A percentile compares a stretch with the other conserved stretches of the same genome.
Conservation (phyloP, 1,140 invertebrate genomes). For the Nasonia giraulti region DNA sequence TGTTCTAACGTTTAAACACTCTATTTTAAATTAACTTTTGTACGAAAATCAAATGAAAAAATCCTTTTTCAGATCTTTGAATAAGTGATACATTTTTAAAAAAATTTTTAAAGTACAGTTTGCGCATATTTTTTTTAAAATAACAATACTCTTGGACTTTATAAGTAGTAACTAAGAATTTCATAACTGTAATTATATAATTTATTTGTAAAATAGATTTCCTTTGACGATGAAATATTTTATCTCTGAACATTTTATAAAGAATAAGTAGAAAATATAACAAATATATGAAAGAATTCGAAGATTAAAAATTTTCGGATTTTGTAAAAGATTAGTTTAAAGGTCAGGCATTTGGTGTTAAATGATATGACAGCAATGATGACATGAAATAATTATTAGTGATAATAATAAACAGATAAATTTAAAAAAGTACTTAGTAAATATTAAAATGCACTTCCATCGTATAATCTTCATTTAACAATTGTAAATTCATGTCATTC, state of each 20-base stretch:
- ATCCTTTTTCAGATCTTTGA: not conserved
- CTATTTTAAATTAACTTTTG: not conserved
- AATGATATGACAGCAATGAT: not conserved
- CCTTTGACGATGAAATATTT: constrained; percentile 27
- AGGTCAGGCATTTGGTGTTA: not conserved
- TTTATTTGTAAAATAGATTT: constrained; percentile 40
- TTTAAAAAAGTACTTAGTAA: constrained; percentile 3
- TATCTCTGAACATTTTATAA: constrained; percentile 26
- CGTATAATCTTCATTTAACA: not conserved
- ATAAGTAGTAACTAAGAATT: constrained; percentile 31
- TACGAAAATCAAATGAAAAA: not conserved
- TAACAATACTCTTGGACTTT: constrained; percentile 35
- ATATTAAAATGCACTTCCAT: not conserved
- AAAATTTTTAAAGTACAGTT: not conserved
- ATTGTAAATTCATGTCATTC: not conserved
- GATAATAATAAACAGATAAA: constrained; percentile 27
- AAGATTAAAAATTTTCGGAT: too few relatives aligned
- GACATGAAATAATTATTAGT: not conserved
- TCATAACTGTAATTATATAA: constrained; percentile 41
- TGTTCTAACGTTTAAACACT: not conserved
- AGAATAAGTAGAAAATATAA: not conserved
- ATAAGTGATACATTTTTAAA: too few relatives aligned
- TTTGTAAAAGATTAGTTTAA: constrained; percentile 12
- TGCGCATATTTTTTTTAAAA: constrained; percentile 24
- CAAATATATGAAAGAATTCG: constrained; percentile 6